phyloP scores from a whole-genome alignment of 2,888 invertebrate species.

The Acleris cristana region DNA sequence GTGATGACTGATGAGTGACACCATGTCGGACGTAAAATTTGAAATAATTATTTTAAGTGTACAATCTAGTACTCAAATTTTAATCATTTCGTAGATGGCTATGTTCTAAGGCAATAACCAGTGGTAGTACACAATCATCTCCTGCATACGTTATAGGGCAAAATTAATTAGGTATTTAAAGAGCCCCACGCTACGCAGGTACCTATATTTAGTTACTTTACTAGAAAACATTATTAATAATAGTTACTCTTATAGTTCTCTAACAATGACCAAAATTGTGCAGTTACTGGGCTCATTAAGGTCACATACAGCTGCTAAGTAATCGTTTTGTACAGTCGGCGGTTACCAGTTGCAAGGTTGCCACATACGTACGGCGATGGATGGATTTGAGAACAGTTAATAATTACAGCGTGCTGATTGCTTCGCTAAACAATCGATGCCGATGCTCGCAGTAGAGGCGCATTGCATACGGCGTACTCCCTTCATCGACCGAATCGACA shows the following conservation, averaged over 20 bases:
- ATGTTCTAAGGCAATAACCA: neutral
- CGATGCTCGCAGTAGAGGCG: constrained; percentile 22
- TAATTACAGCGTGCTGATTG: constrained; percentile 47
- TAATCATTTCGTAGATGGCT: too few relatives aligned
- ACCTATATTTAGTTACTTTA: neutral
- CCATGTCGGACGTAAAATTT: too few relatives aligned
- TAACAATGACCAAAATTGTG: constrained; percentile 4
- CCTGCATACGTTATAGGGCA: constrained; percentile 1
- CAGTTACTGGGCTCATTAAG: constrained; percentile 43
- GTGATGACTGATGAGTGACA: too few relatives aligned
- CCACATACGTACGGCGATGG: constrained; percentile 16
- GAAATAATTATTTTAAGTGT: too few relatives aligned
- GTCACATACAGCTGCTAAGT: constrained; percentile 43
- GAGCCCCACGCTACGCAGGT: neutral
- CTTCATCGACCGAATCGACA: constrained; percentile 53
- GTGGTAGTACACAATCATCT: constrained; percentile 4
- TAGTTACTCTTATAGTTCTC: neutral
- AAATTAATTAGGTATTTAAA: constrained; percentile 11
- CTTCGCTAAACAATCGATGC: constrained; percentile 66
- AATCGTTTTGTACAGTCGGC: constrained; percentile 42
- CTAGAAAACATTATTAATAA: neutral
- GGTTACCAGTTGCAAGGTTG: constrained; percentile 2
- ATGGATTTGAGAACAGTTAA: constrained; percentile 43
- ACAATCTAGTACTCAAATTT: too few relatives aligned
- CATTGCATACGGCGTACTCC: neutral